Conservation (phyloP, 2,797 vertebrate species). For the Mormyrops boulengeri region DNA sequence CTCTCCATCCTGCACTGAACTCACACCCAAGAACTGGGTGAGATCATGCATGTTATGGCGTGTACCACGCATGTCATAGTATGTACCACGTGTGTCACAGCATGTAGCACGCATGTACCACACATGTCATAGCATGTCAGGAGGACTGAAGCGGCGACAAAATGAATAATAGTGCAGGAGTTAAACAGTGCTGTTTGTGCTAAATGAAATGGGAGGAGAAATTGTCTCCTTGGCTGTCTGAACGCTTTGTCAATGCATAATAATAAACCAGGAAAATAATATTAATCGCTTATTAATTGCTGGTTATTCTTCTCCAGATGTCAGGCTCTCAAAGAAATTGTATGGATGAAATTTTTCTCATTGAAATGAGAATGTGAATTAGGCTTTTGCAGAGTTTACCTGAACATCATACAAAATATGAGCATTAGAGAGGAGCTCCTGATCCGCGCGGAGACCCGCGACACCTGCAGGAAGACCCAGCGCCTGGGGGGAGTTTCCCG, state of each 20-base stretch:
- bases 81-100: neutral
- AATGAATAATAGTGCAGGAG: neutral
- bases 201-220: constrained; percentile 5
- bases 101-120: neutral
- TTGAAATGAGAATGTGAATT: neutral
- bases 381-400: neutral
- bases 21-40: neutral
- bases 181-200: neutral
- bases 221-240: neutral
- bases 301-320: neutral
- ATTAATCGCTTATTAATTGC: neutral
- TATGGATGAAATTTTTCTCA: neutral
- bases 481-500: neutral
- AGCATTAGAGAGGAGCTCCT: neutral
- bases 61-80: neutral
- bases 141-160: neutral
- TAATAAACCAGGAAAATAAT: neutral
- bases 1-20: neutral
- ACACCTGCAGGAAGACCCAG: neutral
- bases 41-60: neutral
- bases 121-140: neutral
- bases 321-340: neutral
- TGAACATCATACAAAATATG: neutral
- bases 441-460: neutral
- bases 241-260: neutral